These are phyloP conservation scores for Lophura nycthemera DNA, from an alignment of 2,113 vertebrate genomes.

Conservation along the genomic window DNA sequence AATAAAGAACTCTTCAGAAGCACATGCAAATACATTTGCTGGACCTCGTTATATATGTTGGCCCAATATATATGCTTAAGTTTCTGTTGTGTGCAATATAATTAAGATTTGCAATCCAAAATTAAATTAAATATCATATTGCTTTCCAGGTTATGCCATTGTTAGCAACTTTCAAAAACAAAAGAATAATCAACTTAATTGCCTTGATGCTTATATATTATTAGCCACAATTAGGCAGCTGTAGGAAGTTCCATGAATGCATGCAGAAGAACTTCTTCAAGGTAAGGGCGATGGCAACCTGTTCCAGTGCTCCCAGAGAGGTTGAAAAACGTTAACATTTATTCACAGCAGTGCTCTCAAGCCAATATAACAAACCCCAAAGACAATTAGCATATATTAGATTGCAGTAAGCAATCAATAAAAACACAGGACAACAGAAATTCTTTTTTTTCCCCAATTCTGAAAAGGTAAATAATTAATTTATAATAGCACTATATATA, in stretches of 20 bases:
- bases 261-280: too few relatives aligned
- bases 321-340: neutral
- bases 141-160: neutral
- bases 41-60: neutral
- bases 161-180: neutral
- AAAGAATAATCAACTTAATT: neutral
- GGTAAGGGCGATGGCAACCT: too few relatives aligned
- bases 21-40: neutral
- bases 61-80: neutral
- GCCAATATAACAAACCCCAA: neutral
- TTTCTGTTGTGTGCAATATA: neutral
- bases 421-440: neutral
- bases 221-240: neutral
- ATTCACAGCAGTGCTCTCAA: neutral
- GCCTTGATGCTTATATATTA: neutral
- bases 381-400: neutral
- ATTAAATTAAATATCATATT: neutral
- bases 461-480: neutral
- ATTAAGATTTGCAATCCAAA: neutral
- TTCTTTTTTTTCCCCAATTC: neutral
- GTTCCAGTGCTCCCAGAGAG: too few relatives aligned
- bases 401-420: neutral
- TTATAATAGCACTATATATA: neutral
- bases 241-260: neutral
- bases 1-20: neutral